Conservation (phyloP, 2,888 invertebrate species). For the Aporophyla nigra region DNA sequence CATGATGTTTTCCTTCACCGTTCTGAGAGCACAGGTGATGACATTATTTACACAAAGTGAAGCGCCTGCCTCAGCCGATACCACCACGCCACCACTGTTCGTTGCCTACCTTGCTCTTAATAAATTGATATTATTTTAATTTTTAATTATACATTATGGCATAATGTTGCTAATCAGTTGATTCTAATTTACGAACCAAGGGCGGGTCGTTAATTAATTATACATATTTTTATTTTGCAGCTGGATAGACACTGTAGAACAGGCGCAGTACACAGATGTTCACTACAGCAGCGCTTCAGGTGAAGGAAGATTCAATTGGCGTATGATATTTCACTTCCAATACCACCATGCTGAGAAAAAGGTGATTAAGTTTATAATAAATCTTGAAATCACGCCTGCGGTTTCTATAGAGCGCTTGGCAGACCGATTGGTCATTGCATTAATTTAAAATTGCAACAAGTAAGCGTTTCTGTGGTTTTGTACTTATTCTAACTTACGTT, state of each 20-base stretch:
- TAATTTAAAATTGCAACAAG: background rate
- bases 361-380: conserved; percentile 73
- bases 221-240: conserved; percentile 70
- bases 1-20: no score
- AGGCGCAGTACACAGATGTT: conserved; percentile 95
- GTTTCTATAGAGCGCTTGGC: background rate
- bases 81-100: no score
- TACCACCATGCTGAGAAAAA: conserved; percentile 95
- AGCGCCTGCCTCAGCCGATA: no score
- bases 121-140: no score
- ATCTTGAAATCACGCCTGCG: background rate
- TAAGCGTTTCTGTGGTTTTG: background rate
- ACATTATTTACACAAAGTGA: no score
- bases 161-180: no score
- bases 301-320: conserved; percentile 97
- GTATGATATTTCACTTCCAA: conserved; percentile 95
- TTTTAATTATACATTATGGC: no score
- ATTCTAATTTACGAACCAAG: background rate
- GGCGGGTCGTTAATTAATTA: background rate
- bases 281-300: conserved; percentile 95
- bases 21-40: no score
- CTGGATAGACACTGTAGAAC: conserved; percentile 93
- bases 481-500: background rate
- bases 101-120: no score
- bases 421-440: background rate